A percentile compares a stretch with the other conserved stretches of the same genome.
Conservation (phyloP, 2,113 vertebrate genomes). For the Alethe castanea region DNA sequence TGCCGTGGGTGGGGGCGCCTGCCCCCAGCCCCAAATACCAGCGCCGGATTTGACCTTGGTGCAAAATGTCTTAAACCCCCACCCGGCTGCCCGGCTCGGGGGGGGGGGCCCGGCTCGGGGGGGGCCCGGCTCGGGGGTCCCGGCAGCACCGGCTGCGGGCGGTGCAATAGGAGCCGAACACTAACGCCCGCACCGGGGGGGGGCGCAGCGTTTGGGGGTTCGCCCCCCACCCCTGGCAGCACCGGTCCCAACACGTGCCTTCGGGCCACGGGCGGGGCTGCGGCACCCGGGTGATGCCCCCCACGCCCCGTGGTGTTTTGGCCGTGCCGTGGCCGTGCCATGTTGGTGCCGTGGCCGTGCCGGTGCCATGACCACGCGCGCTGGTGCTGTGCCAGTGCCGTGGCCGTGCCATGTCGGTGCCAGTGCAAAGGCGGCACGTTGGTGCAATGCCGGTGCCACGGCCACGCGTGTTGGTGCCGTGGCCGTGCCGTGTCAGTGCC, state of each 20-base stretch:
- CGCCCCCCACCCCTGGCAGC: background rate
- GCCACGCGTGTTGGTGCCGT: background rate
- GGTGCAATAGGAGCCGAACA: background rate
- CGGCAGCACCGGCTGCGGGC: background rate
- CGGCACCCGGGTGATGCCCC: background rate
- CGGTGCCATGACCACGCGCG: too few species aligned
- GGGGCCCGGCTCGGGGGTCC: background rate
- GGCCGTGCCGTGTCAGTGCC: background rate
- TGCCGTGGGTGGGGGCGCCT: background rate
- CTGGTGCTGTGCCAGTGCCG: too few species aligned
- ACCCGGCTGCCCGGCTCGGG: background rate
- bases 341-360: background rate
- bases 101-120: background rate
- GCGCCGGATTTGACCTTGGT: conserved; percentile 55
- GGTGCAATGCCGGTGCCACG: background rate
- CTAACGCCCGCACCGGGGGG: background rate
- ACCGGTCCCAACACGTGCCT: background rate
- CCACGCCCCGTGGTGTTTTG: background rate
- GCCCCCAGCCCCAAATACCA: background rate
- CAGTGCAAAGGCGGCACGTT: background rate
- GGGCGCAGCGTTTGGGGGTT: background rate
- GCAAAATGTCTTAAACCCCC: conserved; percentile 73
- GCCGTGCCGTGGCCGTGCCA: background rate
- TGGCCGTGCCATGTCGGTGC: background rate
- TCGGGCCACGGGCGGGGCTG: background rate